Evolutionary conservation across 2,888 invertebrate species (phyloP), one percentile per base, ranked within the genome.

Genomic region (Apamea sordens): DNA sequence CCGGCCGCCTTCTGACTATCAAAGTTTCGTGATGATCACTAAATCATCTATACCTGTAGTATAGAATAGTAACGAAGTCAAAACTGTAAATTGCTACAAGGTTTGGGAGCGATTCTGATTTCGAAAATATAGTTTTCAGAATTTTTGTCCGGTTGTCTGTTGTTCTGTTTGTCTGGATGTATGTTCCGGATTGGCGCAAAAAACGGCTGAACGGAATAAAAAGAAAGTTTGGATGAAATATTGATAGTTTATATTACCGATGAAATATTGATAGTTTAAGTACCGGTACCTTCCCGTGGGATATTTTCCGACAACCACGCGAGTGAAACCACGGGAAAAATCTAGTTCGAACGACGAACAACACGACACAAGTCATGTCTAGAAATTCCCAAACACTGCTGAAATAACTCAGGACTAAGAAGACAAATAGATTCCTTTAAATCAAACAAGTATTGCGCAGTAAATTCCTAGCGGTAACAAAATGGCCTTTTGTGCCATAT

Each of bases 401-500:
- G 0, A 82, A 76, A 76, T 76, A 73, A 65, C 56, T 72, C 61
- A 68, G 36, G 18, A 21, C 18, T 36, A 71, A 41, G 53, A 44
- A 77, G 70, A 83, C 85, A 81, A 81, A 81, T 85, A 73, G 76
- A 70, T 81, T 76, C 70, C 68, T 73, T 28, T 64, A 50, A 67
- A 85, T 80, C 56, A 63, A 79, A 68, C 74, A 44, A 71, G 69
- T 28, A 63, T 41, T 68, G 41, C 24, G 65, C 70, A 71, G 76
- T 81, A 63, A 63, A 76, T 83, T 80, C 69, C 73, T 83, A 75
- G 85, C 85, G 64, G 84, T 80, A 70, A 83, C 61, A 63, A 76
- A 85, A 72, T 77, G 50, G 65, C 53, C 72, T 61, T 83, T 83
- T 85, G 81, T 85, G 41, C 81, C 81, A 63, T 85, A 83, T 81